phyloP scores from a whole-genome alignment of 1,140 invertebrate genomes.

The Pectinophora gossypiella region DNA sequence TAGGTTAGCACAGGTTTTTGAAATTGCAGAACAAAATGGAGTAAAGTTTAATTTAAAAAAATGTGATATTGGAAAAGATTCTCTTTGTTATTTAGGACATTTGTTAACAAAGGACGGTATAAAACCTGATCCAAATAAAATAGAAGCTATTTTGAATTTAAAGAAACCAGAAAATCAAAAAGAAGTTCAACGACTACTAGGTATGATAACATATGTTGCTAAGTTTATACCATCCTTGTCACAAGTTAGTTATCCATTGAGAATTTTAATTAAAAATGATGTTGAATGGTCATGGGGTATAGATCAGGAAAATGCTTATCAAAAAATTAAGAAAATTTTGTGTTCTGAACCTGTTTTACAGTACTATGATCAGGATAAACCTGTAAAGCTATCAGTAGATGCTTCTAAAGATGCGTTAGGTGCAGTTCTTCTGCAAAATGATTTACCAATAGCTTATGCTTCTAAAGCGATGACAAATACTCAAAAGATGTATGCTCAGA shows the following conservation, averaged over 20 bases:
- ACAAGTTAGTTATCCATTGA: not conserved
- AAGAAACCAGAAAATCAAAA: not conserved
- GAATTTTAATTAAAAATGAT: not conserved
- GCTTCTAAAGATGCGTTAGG: not conserved
- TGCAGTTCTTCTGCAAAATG: not conserved
- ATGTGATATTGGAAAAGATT: not conserved
- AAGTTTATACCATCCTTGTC: not conserved
- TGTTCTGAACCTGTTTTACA: conserved; percentile 2
- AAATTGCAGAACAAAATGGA: not conserved
- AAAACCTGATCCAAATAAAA: not conserved
- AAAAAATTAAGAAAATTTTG: conserved; percentile 6
- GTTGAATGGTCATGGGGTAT: not conserved
- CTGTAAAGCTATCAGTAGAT: conserved; percentile 2
- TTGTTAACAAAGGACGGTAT: not conserved
- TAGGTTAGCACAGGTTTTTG: not conserved
- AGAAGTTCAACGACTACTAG: not conserved
- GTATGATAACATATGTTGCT: not conserved
- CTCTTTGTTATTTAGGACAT: not conserved
- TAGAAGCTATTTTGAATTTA: not conserved
- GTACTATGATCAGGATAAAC: conserved; percentile 8
- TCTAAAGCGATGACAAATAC: not conserved
- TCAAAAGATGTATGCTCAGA: conserved; percentile 1
- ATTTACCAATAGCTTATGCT: conserved; percentile 1
- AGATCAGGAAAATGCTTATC: conserved; percentile 1
- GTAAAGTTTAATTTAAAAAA: not conserved